Evolutionary conservation across 2,113 vertebrate genomes (phyloP), one percentile per base, ranked within the genome.

Genomic region (Lycocorax pyrrhopterus): DNA sequence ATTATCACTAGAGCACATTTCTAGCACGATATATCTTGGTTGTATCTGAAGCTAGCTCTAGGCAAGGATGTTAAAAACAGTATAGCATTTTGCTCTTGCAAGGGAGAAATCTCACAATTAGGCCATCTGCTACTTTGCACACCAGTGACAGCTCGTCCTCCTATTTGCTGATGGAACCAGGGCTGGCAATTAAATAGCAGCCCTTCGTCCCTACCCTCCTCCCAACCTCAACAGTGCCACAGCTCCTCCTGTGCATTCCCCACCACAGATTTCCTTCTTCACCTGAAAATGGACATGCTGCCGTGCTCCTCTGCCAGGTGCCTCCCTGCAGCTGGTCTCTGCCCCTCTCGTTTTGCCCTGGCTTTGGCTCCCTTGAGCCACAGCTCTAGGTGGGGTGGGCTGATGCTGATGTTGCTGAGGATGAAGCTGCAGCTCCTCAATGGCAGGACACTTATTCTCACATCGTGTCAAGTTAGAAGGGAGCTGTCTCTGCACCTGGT

Each of bases 81-180:
- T 87, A 44, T 55, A 91, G 74, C 52, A 35, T 96, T 96, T 95
- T 88, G 51, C 92, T 93, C 82, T 90, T 88, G 68, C 85, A 90
- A 93, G 82, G 82, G 75, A 96, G 79, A 95, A 84, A 78, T 94
- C 79, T 95, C 92, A 74, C 90, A 90, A 96, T 93, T 91, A 90
- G 85, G 93, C 93, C 95, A 96, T 97, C 94, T 96, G 95, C 94
- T 97, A 52, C 93, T 90, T 91, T 86, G 72, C 75, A 85, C 59
- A 52, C 90, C 92, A 94, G 82, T 12, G 17, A 86, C 82, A 93
- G 92, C 87, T 95, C 5, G 4, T 72, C 72, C 87, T 91, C 8
- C 0, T 81, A 74, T 93, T 93, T 94, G 87, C 82, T 88, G 63
- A 75, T 85, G 75, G 90, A 90, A 62, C 84, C 8, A 18, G 87